A percentile compares a stretch with the other conserved stretches of the same genome.
phyloP scores from a whole-genome alignment of 1,140 invertebrate species.

The Bombus terrestris region DNA sequence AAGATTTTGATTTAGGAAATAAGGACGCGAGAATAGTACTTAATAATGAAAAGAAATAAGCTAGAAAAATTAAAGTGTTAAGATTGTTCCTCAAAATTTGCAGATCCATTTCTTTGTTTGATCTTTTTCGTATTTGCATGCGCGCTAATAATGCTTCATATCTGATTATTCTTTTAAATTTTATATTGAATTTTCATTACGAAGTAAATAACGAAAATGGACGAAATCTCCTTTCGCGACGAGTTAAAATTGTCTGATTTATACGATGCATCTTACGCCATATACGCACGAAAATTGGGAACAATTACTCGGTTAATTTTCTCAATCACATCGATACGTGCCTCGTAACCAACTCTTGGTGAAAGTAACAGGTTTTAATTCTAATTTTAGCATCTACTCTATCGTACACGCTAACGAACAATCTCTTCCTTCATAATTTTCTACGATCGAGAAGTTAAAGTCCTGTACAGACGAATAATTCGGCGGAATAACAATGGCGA shows the following conservation, averaged over 20 bases:
- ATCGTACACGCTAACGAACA: background rate
- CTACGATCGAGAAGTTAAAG: background rate
- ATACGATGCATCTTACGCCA: background rate
- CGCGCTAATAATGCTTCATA: too few relatives aligned
- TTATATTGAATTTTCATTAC: background rate
- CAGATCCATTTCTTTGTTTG: too few relatives aligned
- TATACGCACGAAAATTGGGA: background rate
- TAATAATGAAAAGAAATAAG: too few relatives aligned
- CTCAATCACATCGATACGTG: background rate
- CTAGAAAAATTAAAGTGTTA: too few relatives aligned
- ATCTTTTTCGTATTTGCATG: too few relatives aligned
- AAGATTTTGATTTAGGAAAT: too few relatives aligned
- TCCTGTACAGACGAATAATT: background rate
- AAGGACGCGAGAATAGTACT: too few relatives aligned
- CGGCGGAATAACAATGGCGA: too few relatives aligned
- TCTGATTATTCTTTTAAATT: too few relatives aligned
- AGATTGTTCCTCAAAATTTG: too few relatives aligned
- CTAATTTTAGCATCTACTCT: slow-evolving; percentile 15
- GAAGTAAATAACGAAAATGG: background rate
- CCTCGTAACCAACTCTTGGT: slow-evolving; percentile 5
- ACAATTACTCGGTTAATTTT: background rate
- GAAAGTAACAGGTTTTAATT: slow-evolving; percentile 30
- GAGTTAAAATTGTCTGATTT: background rate
- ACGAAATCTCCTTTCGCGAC: too few relatives aligned
- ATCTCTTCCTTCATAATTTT: background rate